Conservation (phyloP, 2,797 vertebrate species). For the Lemur catta region DNA sequence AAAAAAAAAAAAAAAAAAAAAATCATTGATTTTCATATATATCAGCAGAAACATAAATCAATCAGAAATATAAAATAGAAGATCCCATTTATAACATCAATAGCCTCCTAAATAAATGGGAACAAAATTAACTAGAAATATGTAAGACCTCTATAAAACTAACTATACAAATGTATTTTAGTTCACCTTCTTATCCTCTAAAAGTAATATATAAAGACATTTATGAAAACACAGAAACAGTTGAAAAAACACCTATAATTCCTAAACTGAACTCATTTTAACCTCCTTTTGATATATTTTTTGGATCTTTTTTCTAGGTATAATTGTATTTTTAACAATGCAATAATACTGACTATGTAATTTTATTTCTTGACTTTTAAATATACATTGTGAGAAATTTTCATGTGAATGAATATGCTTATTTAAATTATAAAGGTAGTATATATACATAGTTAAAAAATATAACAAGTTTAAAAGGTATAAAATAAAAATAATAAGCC, state of each 20-base stretch:
- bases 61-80: background rate
- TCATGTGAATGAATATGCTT: background rate
- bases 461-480: background rate
- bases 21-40: background rate
- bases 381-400: background rate
- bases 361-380: background rate
- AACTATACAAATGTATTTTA: background rate
- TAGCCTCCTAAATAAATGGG: background rate
- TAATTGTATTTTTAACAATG: slow-evolving; percentile 18
- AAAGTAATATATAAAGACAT: background rate
- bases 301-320: background rate
- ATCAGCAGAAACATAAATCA: background rate
- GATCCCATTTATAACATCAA: background rate
- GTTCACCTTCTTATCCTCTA: background rate
- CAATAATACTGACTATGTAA: background rate
- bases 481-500: background rate
- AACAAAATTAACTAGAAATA: background rate
- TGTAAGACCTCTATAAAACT: background rate
- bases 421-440: background rate
- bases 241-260: background rate
- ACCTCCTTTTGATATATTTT: background rate
- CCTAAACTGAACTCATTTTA: background rate
- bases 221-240: background rate
- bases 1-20: too few species aligned
- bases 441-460: background rate